These are phyloP conservation scores for Xanthostigma xanthostigma DNA, from an alignment of 2,888 invertebrate genomes.

Conservation along the genomic window DNA sequence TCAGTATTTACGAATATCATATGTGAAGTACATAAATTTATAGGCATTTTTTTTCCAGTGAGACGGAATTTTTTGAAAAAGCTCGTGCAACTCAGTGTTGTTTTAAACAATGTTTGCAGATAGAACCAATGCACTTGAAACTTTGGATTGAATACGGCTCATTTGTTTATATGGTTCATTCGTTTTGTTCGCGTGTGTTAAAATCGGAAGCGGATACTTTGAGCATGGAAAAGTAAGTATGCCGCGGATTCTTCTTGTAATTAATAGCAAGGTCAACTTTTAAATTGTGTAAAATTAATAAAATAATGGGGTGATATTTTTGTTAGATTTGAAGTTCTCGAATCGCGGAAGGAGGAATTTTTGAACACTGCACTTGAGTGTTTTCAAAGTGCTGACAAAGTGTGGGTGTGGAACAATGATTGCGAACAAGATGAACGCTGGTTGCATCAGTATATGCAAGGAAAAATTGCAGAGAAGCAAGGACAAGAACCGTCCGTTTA, in stretches of 20 bases:
- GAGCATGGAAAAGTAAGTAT: constrained; percentile 46
- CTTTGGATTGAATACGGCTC: constrained; percentile 87
- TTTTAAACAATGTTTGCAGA: constrained; percentile 61
- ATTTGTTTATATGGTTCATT: constrained; percentile 79
- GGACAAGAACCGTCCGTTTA: constrained; percentile 57
- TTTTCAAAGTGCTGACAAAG: constrained; percentile 53
- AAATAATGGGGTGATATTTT: constrained; percentile 14
- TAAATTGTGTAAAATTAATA: background rate
- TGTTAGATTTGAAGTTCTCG: constrained; percentile 49
- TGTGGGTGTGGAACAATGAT: constrained; percentile 40
- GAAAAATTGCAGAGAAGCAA: constrained; percentile 83
- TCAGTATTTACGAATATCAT: too few species aligned
- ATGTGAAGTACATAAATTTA: background rate
- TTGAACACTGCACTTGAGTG: constrained; percentile 63
- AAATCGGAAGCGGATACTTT: constrained; percentile 65
- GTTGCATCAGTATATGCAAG: constrained; percentile 91
- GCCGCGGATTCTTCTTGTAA: constrained; percentile 1
- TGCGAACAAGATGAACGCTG: constrained; percentile 67
- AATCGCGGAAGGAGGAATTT: constrained; percentile 65
- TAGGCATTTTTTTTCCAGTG: constrained; percentile 19
- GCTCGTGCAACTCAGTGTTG: constrained; percentile 64
- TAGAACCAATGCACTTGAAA: constrained; percentile 57
- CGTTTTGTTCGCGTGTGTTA: constrained; percentile 73
- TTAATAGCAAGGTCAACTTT: constrained; percentile 9
- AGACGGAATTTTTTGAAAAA: constrained; percentile 49